A percentile compares a stretch with the other conserved stretches of the same genome.
phyloP scores from a whole-genome alignment of 2,113 vertebrate genomes.

The Sisor rabdophorus region DNA sequence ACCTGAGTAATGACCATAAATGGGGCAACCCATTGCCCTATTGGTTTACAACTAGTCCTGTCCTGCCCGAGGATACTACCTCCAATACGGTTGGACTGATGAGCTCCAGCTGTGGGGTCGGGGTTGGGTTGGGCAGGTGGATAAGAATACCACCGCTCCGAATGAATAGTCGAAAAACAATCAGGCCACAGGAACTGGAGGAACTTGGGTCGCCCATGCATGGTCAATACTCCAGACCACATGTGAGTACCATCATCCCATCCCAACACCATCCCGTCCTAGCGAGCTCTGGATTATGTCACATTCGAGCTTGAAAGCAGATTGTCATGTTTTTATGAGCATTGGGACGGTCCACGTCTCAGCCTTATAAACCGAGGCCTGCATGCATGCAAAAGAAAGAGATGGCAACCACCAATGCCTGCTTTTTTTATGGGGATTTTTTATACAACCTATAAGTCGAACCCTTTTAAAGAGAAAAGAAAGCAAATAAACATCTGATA shows the following conservation, averaged over 20 bases:
- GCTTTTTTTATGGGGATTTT: slow-evolving; percentile 14
- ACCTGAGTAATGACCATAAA: no score
- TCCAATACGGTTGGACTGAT: no score
- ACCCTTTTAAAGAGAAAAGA: no score
- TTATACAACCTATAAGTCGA: not conserved
- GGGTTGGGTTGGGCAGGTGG: no score
- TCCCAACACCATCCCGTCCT: slow-evolving; percentile 7
- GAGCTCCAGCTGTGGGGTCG: no score
- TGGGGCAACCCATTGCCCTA: no score
- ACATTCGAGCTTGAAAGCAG: slow-evolving; percentile 11
- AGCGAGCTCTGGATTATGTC: slow-evolving; percentile 11
- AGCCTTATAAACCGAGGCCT: slow-evolving; percentile 11
- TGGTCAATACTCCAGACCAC: not conserved
- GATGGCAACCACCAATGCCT: not conserved
- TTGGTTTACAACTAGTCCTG: no score
- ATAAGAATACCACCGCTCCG: no score
- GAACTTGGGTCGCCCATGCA: no score
- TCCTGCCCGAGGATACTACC: no score
- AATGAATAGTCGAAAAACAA: no score
- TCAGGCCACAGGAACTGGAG: no score
- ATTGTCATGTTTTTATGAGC: slow-evolving; percentile 22
- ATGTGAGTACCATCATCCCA: not conserved
- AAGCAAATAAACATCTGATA: not conserved
- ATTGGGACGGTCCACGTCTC: slow-evolving; percentile 5
- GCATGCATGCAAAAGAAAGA: slow-evolving; percentile 2